Percentiles rank a stretch among this genome's conserved stretches.
phyloP scores from a whole-genome alignment of 1,140 invertebrate genomes.

The Eupristina koningsbergeri region DNA sequence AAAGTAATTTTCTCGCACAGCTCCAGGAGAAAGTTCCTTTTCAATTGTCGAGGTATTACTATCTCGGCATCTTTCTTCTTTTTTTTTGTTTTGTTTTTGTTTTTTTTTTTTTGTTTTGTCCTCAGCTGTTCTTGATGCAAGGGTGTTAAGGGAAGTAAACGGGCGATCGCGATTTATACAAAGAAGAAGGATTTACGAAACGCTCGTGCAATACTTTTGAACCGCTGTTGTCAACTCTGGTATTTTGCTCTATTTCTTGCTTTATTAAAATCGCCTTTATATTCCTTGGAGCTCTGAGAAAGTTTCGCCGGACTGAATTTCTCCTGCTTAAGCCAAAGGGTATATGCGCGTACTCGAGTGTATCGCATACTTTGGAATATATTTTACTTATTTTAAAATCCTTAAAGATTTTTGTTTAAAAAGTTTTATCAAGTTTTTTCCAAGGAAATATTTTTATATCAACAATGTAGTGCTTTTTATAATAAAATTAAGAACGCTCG shows the following conservation, averaged over 20 bases:
- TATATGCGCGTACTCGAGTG: slow-evolving; percentile 9
- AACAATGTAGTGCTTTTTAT: background rate
- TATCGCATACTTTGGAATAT: background rate
- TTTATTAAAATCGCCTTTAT: slow-evolving; percentile 38
- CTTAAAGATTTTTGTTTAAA: slow-evolving; percentile 12
- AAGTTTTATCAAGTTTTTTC: background rate
- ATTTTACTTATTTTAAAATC: slow-evolving; percentile 17
- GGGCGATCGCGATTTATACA: slow-evolving; percentile 25
- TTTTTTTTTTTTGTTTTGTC: no score
- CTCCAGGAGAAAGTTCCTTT: background rate
- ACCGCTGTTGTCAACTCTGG: slow-evolving; percentile 4
- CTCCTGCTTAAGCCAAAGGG: background rate
- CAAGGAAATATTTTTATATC: background rate
- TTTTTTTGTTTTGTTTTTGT: no score
- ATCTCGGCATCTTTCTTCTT: background rate
- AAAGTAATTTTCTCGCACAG: background rate
- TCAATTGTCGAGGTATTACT: slow-evolving; percentile 7
- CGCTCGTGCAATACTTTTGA: slow-evolving; percentile 10
- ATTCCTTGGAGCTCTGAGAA: background rate
- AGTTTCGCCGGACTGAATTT: slow-evolving; percentile 22
- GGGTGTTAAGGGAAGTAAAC: slow-evolving; percentile 37
- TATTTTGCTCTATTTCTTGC: slow-evolving; percentile 36
- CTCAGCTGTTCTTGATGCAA: background rate
- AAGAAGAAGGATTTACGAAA: slow-evolving; percentile 29
- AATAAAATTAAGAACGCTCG: background rate